Evolutionary conservation across 1,140 invertebrate genomes (phyloP), one percentile per base, ranked within the genome.

Genomic region (Pteromalus puparum): DNA sequence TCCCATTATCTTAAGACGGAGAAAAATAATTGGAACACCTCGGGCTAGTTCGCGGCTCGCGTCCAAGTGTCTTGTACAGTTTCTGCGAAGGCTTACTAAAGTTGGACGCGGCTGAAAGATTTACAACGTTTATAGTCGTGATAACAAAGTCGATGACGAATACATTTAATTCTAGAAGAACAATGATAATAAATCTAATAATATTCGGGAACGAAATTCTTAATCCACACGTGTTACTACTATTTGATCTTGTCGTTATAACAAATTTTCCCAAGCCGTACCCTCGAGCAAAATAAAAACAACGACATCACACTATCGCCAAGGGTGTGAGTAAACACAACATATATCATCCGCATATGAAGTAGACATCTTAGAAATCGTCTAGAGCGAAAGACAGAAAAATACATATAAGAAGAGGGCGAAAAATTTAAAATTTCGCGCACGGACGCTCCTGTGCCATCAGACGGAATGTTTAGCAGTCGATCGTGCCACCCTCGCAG

Each of bases 401-500:
- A 42, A 42, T 42, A 9, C 10, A 42, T 42, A 42, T 5, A 7
- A 42, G 38, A 42, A 5, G 38, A 42, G 38, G 38, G 38, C 5
- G 53, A 61, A 15, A 21, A 61, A 65, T 82, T 82, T 79, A 79
- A 85, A 81, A 85, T 85, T 85, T 81, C 65, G 10, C 81, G 81
- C 84, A 85, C 84, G 84, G 48, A 80, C 75, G 76, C 15, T 82
- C 75, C 72, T 30, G 26, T 74, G 76, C 48, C 84, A 82, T 48
- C 75, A 75, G 75, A 79, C 12, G 76, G 48, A 82, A 85, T 85
- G 81, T 85, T 85, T 82, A 85, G 81, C 67, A 85, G 80, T 73
- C 84, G 68, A 84, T 84, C 83, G 76, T 84, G 83, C 76, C 61
- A 34, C 79, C 48, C 30, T 72, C 67, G 38, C 21, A 38, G 38